Evolutionary conservation across 2,888 invertebrate genomes (phyloP).

Genomic region (Hyles lineata): DNA sequence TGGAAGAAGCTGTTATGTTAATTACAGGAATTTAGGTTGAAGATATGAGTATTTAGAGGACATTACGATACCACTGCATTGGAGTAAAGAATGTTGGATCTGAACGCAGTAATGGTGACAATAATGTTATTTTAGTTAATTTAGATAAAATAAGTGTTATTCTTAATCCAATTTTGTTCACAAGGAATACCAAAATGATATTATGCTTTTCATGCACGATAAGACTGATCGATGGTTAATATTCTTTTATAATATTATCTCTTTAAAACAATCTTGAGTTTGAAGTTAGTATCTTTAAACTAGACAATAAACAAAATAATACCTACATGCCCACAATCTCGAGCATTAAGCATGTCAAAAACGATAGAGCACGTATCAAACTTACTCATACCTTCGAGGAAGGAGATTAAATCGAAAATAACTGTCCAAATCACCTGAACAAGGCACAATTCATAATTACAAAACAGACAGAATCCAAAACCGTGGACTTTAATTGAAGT

Average conservation of each 20-base stretch:
- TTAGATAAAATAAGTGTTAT: no score
- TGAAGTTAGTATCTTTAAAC: no score
- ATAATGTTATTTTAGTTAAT: no score
- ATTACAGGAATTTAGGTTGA: not conserved
- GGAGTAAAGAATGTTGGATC: no score
- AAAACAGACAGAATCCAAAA: slow-evolving; percentile 53
- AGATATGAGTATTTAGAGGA: not conserved
- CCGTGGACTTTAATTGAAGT: slow-evolving; percentile 69
- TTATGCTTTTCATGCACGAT: no score
- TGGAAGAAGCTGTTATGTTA: not conserved
- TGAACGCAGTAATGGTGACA: no score
- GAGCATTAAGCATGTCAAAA: not conserved
- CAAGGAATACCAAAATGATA: no score
- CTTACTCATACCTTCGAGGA: not conserved
- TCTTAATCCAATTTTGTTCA: no score
- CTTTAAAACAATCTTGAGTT: no score
- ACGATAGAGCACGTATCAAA: not conserved
- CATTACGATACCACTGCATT: no score
- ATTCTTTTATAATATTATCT: no score
- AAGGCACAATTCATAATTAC: slow-evolving; percentile 44
- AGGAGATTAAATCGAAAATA: not conserved
- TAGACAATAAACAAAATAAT: not conserved
- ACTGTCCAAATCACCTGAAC: slow-evolving; percentile 3
- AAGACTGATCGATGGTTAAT: no score
- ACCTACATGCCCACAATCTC: not conserved